Evolutionary conservation across 1,140 invertebrate species (phyloP).

Genomic region (Macrocentrus cingulum): DNA sequence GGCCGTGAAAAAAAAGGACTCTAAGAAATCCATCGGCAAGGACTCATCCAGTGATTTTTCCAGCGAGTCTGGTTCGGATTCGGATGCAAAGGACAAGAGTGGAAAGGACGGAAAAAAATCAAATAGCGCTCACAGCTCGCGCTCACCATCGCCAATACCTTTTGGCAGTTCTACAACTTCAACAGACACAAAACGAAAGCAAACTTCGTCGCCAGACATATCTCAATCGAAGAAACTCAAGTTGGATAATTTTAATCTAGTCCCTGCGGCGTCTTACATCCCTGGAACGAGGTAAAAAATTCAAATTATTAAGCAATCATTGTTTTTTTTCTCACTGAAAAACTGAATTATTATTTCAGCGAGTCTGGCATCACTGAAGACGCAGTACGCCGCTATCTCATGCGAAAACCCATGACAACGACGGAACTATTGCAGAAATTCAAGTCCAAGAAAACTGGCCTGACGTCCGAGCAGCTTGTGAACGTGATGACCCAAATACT

Average conservation of each 20-base stretch:
- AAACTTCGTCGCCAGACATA: constrained; percentile 59
- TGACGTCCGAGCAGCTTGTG: constrained; percentile 86
- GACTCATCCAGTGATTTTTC: constrained; percentile 74
- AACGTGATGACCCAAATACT: constrained; percentile 92
- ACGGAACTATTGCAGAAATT: constrained; percentile 94
- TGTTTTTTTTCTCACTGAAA: not conserved
- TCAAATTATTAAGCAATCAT: not conserved
- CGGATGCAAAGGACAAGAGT: constrained; percentile 62
- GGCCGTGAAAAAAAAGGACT: constrained; percentile 41
- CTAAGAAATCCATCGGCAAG: constrained; percentile 34
- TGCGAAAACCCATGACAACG: constrained; percentile 94
- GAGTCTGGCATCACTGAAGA: constrained; percentile 93
- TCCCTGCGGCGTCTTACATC: constrained; percentile 53
- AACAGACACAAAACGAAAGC: constrained; percentile 54
- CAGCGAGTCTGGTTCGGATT: constrained; percentile 74
- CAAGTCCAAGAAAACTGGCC: constrained; percentile 90
- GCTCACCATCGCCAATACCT: not conserved
- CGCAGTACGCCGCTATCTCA: constrained; percentile 87
- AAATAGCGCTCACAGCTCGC: constrained; percentile 50
- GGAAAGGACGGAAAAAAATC: constrained; percentile 49
- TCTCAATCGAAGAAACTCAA: constrained; percentile 66
- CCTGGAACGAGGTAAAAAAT: constrained; percentile 50
- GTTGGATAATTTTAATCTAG: constrained; percentile 57
- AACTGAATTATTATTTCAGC: constrained; percentile 55
- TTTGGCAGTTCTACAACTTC: constrained; percentile 24